Conservation (phyloP, 2,797 vertebrate species). For the Sparidentex hasta region DNA sequence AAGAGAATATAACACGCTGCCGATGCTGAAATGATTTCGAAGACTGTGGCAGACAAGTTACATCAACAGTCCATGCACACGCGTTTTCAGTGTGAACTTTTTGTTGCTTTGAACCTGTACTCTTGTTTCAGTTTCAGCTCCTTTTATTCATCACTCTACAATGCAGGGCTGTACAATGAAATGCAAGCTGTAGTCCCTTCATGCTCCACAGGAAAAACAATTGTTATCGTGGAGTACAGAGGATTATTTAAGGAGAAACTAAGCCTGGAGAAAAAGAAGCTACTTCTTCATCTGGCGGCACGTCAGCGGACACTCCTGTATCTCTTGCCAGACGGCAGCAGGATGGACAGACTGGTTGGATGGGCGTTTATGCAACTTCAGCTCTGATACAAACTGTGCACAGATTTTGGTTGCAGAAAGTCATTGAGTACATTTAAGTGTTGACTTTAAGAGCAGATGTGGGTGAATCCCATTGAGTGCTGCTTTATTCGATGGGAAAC, state of each 20-base stretch:
- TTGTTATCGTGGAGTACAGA: no score
- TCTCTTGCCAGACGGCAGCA: no score
- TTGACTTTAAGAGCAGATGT: not conserved
- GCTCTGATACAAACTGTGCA: slow-evolving; percentile 24
- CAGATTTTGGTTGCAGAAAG: not conserved
- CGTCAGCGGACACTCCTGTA: no score
- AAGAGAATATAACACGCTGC: not conserved
- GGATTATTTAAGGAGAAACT: no score
- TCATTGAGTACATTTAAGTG: not conserved
- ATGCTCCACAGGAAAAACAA: no score
- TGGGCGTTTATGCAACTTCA: not conserved
- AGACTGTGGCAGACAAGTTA: not conserved
- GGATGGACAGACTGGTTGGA: no score
- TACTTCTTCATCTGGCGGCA: no score
- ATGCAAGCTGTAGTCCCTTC: no score
- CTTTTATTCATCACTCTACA: no score
- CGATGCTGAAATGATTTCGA: not conserved
- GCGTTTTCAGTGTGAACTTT: not conserved
- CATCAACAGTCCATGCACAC: not conserved
- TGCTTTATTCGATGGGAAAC: not conserved
- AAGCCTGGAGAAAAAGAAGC: no score
- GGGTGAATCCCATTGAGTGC: not conserved
- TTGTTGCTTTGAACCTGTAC: slow-evolving; percentile 15
- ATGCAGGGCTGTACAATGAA: no score
- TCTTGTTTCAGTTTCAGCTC: slow-evolving; percentile 10